Evolutionary conservation across 2,113 vertebrate species (phyloP), one percentile per base, ranked within the genome.

Genomic region (Sceloporus undulatus): DNA sequence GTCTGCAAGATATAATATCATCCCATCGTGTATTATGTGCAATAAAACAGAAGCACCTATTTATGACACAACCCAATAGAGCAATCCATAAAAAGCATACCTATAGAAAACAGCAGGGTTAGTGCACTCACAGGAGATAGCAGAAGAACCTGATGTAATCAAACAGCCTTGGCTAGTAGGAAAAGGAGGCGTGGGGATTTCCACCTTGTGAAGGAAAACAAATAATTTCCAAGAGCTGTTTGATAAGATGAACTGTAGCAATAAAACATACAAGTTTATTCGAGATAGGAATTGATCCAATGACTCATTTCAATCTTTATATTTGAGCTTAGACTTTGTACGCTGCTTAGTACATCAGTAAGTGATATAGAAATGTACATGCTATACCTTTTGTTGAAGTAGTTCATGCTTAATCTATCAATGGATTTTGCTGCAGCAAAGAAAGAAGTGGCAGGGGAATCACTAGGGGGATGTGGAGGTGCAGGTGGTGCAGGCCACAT

Each of bases 171-270:
- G 94, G 89, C 93, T 89, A 91, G 89, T 85, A 92, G 89, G 90
- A 89, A 93, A 91, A 80, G 91, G 88, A 78, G 92, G 86, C 91
- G 92, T 92, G 93, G 85, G 77, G 83, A 62, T 94, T 95, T 94
- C 91, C 89, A 94, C 86, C 93, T 87, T 91, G 92, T 91, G 92
- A 88, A 93, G 95, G 92, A 95, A 88, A 94, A 94, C 92, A 95
- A 95, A 96, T 93, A 93, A 91, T 90, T 91, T 82, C 86, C 93
- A 95, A 95, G 94, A 93, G 85, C 92, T 91, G 89, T 81, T 91
- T 95, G 93, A 95, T 94, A 96, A 94, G 91, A 92, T 74, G 1
- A 52, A 40, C 87, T 92, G 91, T 87, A 92, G 91, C 88, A 93
- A 93, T 93, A 85, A 73, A 91, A 84, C 89, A 91, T 87, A 87